phyloP scores from a whole-genome alignment of 1,140 invertebrate genomes.

The Notospermus geniculatus region DNA sequence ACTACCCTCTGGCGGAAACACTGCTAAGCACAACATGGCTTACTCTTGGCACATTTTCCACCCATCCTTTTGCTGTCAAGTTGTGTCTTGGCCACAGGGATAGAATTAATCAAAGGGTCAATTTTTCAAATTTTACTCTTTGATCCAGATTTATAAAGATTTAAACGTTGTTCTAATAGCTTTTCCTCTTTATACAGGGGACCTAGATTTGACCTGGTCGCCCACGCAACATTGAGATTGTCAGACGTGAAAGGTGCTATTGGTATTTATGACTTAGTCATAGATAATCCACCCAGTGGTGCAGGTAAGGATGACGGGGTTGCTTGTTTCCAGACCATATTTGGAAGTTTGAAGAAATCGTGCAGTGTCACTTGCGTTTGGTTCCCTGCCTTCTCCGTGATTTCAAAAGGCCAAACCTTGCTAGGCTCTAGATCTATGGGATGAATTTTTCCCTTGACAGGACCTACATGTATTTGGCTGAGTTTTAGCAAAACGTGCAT shows the following conservation, averaged over 20 bases:
- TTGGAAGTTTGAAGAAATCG: neutral
- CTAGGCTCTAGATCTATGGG: neutral
- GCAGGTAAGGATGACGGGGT: neutral
- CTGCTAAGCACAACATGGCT: too few relatives aligned
- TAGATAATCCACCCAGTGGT: neutral
- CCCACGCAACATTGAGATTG: slow-evolving; percentile 64
- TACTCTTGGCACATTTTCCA: too few relatives aligned
- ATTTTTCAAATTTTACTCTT: too few relatives aligned
- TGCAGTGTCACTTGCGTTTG: neutral
- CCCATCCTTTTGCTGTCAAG: too few relatives aligned
- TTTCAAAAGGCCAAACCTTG: neutral
- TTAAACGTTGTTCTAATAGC: too few relatives aligned
- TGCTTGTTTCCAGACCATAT: neutral
- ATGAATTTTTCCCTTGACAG: neutral
- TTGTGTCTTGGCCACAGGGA: too few relatives aligned
- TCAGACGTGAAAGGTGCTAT: slow-evolving; percentile 63
- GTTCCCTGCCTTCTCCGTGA: neutral
- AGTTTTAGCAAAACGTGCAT: too few relatives aligned
- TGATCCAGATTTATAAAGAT: too few relatives aligned
- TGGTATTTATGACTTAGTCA: slow-evolving; percentile 55
- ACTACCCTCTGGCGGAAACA: too few relatives aligned
- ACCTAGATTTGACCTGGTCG: slow-evolving; percentile 70
- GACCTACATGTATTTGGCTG: too few relatives aligned
- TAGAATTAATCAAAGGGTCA: too few relatives aligned
- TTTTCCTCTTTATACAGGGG: slow-evolving; percentile 58